These are phyloP conservation scores for Deilephila porcellus DNA, from an alignment of 2,888 invertebrate genomes.

Conservation along the genomic window DNA sequence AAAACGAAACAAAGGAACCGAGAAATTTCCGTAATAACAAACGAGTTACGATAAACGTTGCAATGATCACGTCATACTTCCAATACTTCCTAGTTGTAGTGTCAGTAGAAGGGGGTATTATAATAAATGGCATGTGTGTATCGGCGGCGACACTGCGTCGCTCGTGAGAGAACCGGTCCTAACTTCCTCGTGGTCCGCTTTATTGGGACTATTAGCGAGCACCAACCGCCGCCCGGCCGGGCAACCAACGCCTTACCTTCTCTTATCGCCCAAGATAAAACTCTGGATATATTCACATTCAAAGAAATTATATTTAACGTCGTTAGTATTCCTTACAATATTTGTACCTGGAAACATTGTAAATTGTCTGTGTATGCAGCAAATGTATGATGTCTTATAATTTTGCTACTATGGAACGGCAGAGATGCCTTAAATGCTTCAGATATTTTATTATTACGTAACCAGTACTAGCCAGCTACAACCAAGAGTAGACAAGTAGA, in stretches of 20 bases:
- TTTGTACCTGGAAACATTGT: background rate
- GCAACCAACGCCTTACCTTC: slow-evolving; percentile 42
- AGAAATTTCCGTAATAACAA: slow-evolving; percentile 53
- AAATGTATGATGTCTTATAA: too few relatives aligned
- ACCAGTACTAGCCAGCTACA: too few relatives aligned
- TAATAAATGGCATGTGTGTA: slow-evolving; percentile 73
- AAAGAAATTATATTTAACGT: slow-evolving; percentile 1
- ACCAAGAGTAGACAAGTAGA: too few relatives aligned
- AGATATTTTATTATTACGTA: too few relatives aligned
- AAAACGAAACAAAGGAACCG: slow-evolving; percentile 47
- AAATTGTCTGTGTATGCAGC: too few relatives aligned
- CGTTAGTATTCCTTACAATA: background rate
- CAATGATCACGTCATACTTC: slow-evolving; percentile 59
- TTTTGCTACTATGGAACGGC: too few relatives aligned
- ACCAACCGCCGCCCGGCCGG: slow-evolving; percentile 28
- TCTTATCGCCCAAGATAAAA: slow-evolving; percentile 20
- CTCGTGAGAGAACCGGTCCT: slow-evolving; percentile 67
- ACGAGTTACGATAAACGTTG: slow-evolving; percentile 55
- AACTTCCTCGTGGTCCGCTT: slow-evolving; percentile 73
- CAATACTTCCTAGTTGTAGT: slow-evolving; percentile 66
- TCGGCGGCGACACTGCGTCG: slow-evolving; percentile 64
- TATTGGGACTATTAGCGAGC: slow-evolving; percentile 67
- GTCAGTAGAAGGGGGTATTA: slow-evolving; percentile 67
- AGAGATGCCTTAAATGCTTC: background rate
- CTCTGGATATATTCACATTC: slow-evolving; percentile 7